Evolutionary conservation across 2,797 vertebrate genomes (phyloP), one percentile per base, ranked within the genome.

Genomic region (Scyliorhinus canicula): DNA sequence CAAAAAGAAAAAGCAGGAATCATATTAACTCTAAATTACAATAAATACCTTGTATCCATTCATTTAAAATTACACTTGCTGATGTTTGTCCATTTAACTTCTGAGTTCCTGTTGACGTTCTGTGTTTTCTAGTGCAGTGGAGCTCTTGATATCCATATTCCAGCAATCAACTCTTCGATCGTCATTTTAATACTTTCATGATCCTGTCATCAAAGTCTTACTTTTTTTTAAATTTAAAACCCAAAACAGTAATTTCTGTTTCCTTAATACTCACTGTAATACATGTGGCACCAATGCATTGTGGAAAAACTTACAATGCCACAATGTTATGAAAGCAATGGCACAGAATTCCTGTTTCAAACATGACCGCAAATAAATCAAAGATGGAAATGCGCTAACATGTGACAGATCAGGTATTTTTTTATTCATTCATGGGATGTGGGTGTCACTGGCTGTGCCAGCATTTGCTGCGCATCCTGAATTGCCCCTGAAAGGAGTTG

Each of bases 1-100:
- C 21, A 82, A 95, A 4, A 95, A 71, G 86, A 28, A 14, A 84
- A 95, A 65, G 95, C 77, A 96, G 95, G 52, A 96, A 57, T 91
- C 69, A 50, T 31, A 44, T 94, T 52, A 74, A 28, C 16, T 69
- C 16, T n/a, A 71, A 71, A 52, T 94, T 26, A 90, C 55, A 91
- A 26, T 4, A 57, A 40, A 88, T 88, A 63, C 8, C n/a, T 65
- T 2, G 19, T 91, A n/a, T 11, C 16, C 9, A 44, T 26, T 91
- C 35, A 44, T 19, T 88, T 65, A 3, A 44, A 91, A 65, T 0
- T 4, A 65, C 21, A 65, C n/a, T 65, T 12, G 16, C 19, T 91
- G 12, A 65, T 26, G 12, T 91, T 91, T 63, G n/a, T 44, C n/a
- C n/a, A 44, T 91, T 44, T 63, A 63, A 63, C 69, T 91, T 63